Base-by-base conservation (phyloP, 2,113 vertebrate genomes). In the Choloepus hoffmanni region DNA sequence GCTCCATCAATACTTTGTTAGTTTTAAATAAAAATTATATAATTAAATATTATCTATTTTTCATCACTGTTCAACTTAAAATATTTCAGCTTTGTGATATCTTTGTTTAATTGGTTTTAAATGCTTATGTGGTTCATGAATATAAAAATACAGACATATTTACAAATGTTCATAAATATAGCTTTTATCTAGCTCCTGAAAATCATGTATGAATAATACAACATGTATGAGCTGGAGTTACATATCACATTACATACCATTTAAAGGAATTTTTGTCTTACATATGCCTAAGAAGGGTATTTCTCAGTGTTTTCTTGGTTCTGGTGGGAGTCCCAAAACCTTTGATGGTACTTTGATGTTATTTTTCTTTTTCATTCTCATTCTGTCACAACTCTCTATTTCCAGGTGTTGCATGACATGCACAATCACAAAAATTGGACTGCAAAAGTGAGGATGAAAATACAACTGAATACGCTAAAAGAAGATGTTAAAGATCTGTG, bases 311-410 rank as follows among this genome's bases (percentile, higher is more conserved):
- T 77, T 70, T 6, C 60, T 33, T 18, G 19, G 36, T 0, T 14
- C 15, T 0, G 14, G 1, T 2, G 9, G 6, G 11, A 7, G 12
- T 65, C 26, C 33, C 10, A 1, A 73, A 85, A 58, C 0, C 7
- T 24, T 67, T 62, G n/a, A 53, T 48, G 72, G 60, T 63, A 2
- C 5, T 3, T 5, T 67, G 33, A 28, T 24, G n/a, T 3, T 28
- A 26, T 89, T 83, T 89, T 4, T 18, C 14, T 65, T 86, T 78
- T 50, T 62, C 5, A 13, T 7, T 28, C 23, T 43, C 0, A 0
- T 74, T 60, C 26, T 68, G 15, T 24, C 23, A 72, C 14, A 68
- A 78, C 36, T 55, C 4, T 62, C 5, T 30, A 2, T 77, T 86
- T 63, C 3, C 13, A 28, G 33, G n/a, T 23, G 23, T 4, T 21